Evolutionary conservation across 2,113 vertebrate species (phyloP).

Genomic region (Castor canadensis): DNA sequence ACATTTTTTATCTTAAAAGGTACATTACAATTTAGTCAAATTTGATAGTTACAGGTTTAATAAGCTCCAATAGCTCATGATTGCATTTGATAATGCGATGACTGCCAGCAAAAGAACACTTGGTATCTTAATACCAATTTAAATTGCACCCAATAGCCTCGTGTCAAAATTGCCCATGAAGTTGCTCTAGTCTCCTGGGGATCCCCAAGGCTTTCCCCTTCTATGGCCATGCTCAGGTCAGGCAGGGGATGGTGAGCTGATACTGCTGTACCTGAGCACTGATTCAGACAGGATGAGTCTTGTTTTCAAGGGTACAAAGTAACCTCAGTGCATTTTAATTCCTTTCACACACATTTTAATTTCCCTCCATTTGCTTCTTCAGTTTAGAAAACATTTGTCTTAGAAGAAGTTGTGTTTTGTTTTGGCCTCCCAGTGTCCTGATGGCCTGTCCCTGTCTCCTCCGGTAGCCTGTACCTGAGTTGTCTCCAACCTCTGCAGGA

Average conservation of each 20-base stretch:
- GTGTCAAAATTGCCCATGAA: background rate
- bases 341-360: background rate
- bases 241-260: background rate
- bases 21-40: conserved; percentile 39
- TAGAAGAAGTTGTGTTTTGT: background rate
- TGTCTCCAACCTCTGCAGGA: background rate
- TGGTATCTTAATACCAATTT: background rate
- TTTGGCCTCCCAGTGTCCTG: background rate
- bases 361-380: background rate
- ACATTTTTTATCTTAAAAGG: conserved; percentile 34
- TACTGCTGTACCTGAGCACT: background rate
- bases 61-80: background rate
- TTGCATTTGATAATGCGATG: background rate
- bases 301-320: background rate
- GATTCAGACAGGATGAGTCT: background rate
- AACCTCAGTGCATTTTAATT: background rate
- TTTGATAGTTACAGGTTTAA: conserved; percentile 15
- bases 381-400: background rate
- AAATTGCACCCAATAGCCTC: background rate
- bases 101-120: background rate
- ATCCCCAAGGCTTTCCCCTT: background rate
- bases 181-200: background rate
- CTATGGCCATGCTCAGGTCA: background rate
- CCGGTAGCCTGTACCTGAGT: background rate
- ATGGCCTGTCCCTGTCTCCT: background rate